Evolutionary conservation across 2,797 vertebrate species (phyloP).

Genomic region (Chelon auratus): DNA sequence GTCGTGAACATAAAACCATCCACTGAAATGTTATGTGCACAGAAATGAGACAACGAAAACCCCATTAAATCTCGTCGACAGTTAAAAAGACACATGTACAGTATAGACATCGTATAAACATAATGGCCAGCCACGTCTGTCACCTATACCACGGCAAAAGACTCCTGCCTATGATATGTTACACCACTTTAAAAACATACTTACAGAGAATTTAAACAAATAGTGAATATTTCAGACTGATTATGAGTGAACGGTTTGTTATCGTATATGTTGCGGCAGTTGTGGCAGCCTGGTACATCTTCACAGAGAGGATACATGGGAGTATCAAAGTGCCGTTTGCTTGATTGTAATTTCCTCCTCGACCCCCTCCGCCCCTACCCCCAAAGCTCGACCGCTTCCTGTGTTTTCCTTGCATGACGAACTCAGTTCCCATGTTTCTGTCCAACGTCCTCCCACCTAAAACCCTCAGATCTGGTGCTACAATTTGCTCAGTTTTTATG

Average conservation of each 20-base stretch:
- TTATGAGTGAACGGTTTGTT: slow-evolving; percentile 42
- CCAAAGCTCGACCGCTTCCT: slow-evolving; percentile 51
- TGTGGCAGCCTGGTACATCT: slow-evolving; percentile 52
- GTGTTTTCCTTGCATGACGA: slow-evolving; percentile 27
- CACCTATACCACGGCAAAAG: slow-evolving; percentile 36
- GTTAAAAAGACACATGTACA: slow-evolving; percentile 47
- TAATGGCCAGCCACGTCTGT: slow-evolving; percentile 62
- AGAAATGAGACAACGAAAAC: slow-evolving; percentile 21
- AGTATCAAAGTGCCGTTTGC: slow-evolving; percentile 78
- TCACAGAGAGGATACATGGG: slow-evolving; percentile 54
- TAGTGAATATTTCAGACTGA: slow-evolving; percentile 45
- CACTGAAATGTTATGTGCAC: slow-evolving; percentile 18
- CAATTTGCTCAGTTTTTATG: slow-evolving; percentile 45
- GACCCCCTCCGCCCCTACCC: background rate
- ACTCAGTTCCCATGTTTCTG: slow-evolving; percentile 21
- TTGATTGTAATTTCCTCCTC: slow-evolving; percentile 63
- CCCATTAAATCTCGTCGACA: background rate
- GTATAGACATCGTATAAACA: slow-evolving; percentile 61
- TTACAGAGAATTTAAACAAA: slow-evolving; percentile 26
- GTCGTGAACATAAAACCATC: slow-evolving; percentile 39
- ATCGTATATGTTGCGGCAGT: slow-evolving; percentile 18
- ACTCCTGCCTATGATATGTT: slow-evolving; percentile 44
- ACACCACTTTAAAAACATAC: slow-evolving; percentile 44
- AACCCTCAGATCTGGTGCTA: slow-evolving; percentile 49
- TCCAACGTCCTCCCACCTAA: background rate